Evolutionary conservation across 2,888 invertebrate genomes (phyloP), one percentile per base, ranked within the genome.

Genomic region (Drosophila paranaensis): DNA sequence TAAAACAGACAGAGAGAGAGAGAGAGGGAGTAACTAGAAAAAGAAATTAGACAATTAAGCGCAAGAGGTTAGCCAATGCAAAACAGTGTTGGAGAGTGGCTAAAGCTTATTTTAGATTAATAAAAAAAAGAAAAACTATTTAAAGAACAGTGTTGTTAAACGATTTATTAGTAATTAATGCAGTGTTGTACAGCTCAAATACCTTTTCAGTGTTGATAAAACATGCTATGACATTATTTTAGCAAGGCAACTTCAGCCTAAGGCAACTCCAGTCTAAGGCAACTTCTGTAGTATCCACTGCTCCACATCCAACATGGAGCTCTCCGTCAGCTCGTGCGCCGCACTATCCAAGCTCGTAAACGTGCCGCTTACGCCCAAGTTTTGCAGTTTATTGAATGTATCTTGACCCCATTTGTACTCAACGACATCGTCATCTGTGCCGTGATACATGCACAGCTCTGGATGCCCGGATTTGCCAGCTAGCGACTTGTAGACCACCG

Each of bases 401-500:
- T 93, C 93, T 83, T 94, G 89, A 0, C 95, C 96, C 96, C 96
- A 97, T 42, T 93, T 90, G 4, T 94, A 74, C 0, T 94, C 93
- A 0, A 97, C 96, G 20, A 97, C 77, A 0, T 94, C 93, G 89
- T 97, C 97, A 14, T 88, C 71, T 3, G 77, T 84, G 2, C 92
- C 92, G 71, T 92, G 93, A 55, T 89, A 92, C 92, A 92, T 92
- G 35, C 82, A 70, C 5, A 93, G 55, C n/a, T 92, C 90, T 0
- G 92, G 92, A 1, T 88, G 62, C 0, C 16, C 14, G 2, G 72
- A 61, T 5, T 58, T 58, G 37, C 76, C 67, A 71, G 88, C 84
- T 9, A 93, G 74, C 77, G 95, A 94, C 80, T 95, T 93, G 90
- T 95, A 97, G 1, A 97, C 95, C 25, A 93, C 83, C 0, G 97